Evolutionary conservation across 2,888 invertebrate species (phyloP), one percentile per base, ranked within the genome.

Genomic region (Arrhopalites spinosus): DNA sequence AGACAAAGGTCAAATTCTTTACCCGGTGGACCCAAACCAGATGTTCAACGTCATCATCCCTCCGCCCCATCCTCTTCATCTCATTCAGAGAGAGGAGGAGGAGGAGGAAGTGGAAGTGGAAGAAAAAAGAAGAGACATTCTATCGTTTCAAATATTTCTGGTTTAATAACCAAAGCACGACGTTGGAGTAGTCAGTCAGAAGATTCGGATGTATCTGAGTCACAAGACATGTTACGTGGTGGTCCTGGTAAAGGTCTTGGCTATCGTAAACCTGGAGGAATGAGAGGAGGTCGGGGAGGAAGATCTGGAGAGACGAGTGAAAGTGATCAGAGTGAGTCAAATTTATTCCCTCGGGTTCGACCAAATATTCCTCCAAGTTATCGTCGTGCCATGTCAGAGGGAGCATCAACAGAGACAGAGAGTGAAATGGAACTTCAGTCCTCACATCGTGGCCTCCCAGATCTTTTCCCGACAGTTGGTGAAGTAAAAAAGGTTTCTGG

Each of bases 131-230:
- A 93, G 85, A 93, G 93, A 84, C 91, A 92, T 81, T 90, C 91
- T 5, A 87, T 95, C 72, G 93, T 93, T 0, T 91, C 93, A 0
- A 94, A 94, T 0, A 91, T 95, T 86, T 93, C 93, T 0, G 93
- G 93, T 27, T 90, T 95, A 78, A 87, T 95, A 82, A 93, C 93
- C 85, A 94, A 94, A 87, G 94, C 94, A 0, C 86, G 91, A 83
- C 90, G 81, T 20, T 81, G 84, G 83, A 83, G 80, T 36, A 79
- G 80, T 73, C 82, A 82, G 64, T 81, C 79, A 23, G 82, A 83
- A 61, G 83, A 83, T 25, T 82, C 82, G 8, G 81, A 82, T 70
- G 78, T 74, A 3, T 79, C 80, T n/a, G 82, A 82, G 68, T 43
- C 20, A 0, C 25, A 56, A n/a, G 66, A 67, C 23, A 8, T 17